Conservation (phyloP, 2,888 invertebrate species). For the Agriopis marginaria region DNA sequence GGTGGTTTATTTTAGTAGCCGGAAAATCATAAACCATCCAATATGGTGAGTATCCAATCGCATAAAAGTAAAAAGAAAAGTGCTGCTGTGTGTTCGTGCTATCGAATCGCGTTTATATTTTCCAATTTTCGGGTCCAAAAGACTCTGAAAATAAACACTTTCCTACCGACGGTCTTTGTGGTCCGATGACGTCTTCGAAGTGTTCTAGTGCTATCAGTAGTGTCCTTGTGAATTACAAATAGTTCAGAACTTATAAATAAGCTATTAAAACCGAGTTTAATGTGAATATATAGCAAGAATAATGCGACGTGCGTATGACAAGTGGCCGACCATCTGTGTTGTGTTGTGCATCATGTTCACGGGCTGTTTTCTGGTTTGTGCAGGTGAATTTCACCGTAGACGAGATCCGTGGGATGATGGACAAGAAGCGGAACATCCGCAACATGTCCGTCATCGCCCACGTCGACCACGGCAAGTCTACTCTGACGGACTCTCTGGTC, state of each 20-base stretch:
- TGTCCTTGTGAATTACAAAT: conserved; percentile 49
- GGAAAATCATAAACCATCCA: conserved; percentile 94
- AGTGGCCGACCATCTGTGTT: conserved; percentile 67
- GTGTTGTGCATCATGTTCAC: conserved; percentile 67
- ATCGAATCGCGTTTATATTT: conserved; percentile 69
- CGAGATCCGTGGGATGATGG: conserved; percentile 99
- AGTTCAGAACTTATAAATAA: conserved; percentile 3
- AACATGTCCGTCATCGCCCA: conserved; percentile 99
- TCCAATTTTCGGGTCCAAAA: conserved; percentile 54
- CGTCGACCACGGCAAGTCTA: conserved; percentile 99
- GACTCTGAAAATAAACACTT: conserved; percentile 52
- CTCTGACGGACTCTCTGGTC: conserved; percentile 99
- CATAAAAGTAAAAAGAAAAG: conserved; percentile 64
- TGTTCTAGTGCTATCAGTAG: conserved; percentile 62
- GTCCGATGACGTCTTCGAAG: conserved; percentile 79
- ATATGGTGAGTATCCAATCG: conserved; percentile 89
- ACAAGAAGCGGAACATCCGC: conserved; percentile 99
- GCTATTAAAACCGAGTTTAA: not conserved
- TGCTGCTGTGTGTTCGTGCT: conserved; percentile 61
- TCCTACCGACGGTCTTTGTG: conserved; percentile 72
- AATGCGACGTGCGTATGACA: conserved; percentile 71
- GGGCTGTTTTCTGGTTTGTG: conserved; percentile 70
- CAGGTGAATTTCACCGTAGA: conserved; percentile 99
- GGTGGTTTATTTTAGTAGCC: conserved; percentile 89
- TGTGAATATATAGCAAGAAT: conserved; percentile 30